Conservation (phyloP, 1,140 invertebrate species). For the Lineus longissimus region DNA sequence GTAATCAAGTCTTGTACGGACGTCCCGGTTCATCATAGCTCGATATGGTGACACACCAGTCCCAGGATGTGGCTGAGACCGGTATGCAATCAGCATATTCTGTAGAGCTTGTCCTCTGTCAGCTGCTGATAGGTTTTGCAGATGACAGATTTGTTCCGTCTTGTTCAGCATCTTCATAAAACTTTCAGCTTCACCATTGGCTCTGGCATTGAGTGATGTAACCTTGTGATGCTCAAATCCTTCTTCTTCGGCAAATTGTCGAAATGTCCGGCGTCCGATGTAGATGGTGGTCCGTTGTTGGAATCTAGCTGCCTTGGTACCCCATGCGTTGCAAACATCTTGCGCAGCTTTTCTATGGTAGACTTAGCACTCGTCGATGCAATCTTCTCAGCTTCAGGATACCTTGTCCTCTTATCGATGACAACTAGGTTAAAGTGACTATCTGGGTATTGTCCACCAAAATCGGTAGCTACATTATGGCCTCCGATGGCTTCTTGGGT, state of each 20-base stretch:
- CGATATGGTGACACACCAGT: slow-evolving; percentile 13
- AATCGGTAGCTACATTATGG: slow-evolving; percentile 28
- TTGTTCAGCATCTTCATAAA: slow-evolving; percentile 18
- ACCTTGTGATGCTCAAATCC: slow-evolving; percentile 18
- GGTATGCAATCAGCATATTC: slow-evolving; percentile 14
- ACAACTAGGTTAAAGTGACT: slow-evolving; percentile 25
- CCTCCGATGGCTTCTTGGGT: slow-evolving; percentile 26
- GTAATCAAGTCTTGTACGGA: slow-evolving; percentile 3
- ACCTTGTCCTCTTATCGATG: slow-evolving; percentile 31
- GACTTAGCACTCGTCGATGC: slow-evolving; percentile 12
- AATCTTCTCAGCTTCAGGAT: slow-evolving; percentile 22
- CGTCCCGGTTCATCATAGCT: neutral
- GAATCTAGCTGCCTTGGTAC: slow-evolving; percentile 18
- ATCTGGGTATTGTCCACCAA: slow-evolving; percentile 24
- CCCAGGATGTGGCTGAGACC: slow-evolving; percentile 14
- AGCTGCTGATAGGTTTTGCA: neutral
- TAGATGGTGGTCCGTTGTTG: slow-evolving; percentile 26
- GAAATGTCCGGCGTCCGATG: slow-evolving; percentile 14
- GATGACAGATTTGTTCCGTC: slow-evolving; percentile 11
- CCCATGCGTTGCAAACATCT: slow-evolving; percentile 23
- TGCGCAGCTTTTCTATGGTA: slow-evolving; percentile 2
- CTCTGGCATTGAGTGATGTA: slow-evolving; percentile 20
- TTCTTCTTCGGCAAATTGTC: slow-evolving; percentile 11
- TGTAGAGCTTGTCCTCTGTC: neutral
- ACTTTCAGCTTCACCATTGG: slow-evolving; percentile 20